Base-by-base conservation (phyloP, 2,113 vertebrate species). In the Colossoma macropomum region DNA sequence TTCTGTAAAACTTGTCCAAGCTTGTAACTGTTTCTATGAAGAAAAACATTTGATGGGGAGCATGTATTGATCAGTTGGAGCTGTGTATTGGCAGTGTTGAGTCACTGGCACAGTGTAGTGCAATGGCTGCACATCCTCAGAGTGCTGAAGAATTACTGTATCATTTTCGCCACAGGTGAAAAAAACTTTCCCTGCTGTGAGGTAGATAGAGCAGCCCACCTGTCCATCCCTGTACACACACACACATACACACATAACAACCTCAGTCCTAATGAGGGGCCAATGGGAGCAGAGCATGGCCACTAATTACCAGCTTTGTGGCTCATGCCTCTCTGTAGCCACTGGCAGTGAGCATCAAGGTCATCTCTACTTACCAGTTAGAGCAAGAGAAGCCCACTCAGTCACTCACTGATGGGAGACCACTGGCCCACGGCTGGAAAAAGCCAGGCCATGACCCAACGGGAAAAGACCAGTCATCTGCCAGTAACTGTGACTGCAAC, bases 81-180 rank as follows among this genome's bases (percentile, higher is more conserved):
- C 59, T 62, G 52, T 68, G 54, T 4, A 28, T 12, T 27, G 62
- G 28, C 19, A 74, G 60, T 74, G 79, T 80, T 69, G n/a, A 66
- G 72, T 25, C n/a, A 68, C 60, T 71, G 17, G 38, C 7, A 41
- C 60, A 68, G 48, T 0, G 34, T 12, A 17, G 23, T 48, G 45
- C 32, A 65, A 41, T 30, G 28, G 79, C 27, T 59, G 28, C 62
- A 79, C 65, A 79, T 25, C 23, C 2, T 69, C 41, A 21, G 45
- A 25, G 63, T 76, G 16, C 73, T 76, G 32, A 71, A n/a, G 54
- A 71, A 76, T 71, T 83, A 79, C 81, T 72, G 3, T 80, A 65
- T 83, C n/a, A 80, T 86, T 86, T 86, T 83, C 72, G n/a, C 63
- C 77, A 45, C 54, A 76, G 80, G 81, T 52, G 19, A 76, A 60